These are phyloP conservation scores for Alviniconcha marisindica DNA, from an alignment of 1,140 invertebrate genomes.

Conservation along the genomic window DNA sequence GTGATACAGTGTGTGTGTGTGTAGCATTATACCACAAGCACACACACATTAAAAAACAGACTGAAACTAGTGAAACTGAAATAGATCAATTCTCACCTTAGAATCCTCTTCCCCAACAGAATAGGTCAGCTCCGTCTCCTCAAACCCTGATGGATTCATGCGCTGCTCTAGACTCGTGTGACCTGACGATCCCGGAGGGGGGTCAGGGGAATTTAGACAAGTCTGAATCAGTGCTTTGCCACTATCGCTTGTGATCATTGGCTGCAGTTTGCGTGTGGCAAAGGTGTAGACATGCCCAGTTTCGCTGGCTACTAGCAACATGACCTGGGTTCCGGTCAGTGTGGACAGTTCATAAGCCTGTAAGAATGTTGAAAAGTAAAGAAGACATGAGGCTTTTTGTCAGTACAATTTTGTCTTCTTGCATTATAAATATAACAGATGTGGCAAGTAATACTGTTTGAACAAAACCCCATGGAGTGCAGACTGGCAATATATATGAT, in stretches of 20 bases:
- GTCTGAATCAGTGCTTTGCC: constrained; percentile 99
- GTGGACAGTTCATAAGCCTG: constrained; percentile 99
- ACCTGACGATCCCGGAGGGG: constrained; percentile 81
- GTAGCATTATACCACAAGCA: no score
- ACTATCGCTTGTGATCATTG: constrained; percentile 99
- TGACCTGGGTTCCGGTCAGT: constrained; percentile 98
- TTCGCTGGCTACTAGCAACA: constrained; percentile 77
- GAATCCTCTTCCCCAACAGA: constrained; percentile 82
- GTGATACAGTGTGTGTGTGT: no score
- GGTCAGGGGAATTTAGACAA: constrained; percentile 98
- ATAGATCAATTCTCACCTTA: constrained; percentile 58
- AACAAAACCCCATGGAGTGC: no score
- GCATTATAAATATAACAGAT: no score
- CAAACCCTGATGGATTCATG: constrained; percentile 98
- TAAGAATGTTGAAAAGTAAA: no score
- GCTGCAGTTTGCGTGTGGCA: constrained; percentile 98
- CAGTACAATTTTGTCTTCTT: no score
- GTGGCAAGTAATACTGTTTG: no score
- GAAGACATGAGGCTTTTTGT: no score
- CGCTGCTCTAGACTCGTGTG: constrained; percentile 85
- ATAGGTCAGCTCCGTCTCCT: constrained; percentile 98
- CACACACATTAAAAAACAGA: not conserved
- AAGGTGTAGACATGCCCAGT: constrained; percentile 99
- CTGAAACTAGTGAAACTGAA: not conserved
- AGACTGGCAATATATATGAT: no score